Evolutionary conservation across 2,888 invertebrate genomes (phyloP).

Genomic region (Frankliniella intonsa): DNA sequence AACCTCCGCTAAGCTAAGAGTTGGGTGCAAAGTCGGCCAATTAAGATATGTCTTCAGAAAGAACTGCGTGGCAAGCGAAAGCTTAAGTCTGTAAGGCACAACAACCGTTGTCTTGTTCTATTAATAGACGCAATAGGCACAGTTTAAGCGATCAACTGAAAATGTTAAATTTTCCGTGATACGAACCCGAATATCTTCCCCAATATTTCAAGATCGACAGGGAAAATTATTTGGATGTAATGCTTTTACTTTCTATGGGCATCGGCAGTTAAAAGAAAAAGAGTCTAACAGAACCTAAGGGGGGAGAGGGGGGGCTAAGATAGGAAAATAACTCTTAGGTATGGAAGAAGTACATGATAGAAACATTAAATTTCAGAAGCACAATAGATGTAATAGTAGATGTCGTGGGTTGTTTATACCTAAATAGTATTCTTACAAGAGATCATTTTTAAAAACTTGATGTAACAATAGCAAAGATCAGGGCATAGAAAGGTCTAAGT

Average conservation of each 20-base stretch:
- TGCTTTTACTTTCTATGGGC: neutral
- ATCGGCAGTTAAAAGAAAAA: neutral
- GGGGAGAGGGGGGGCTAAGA: conserved; percentile 5
- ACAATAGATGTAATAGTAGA: neutral
- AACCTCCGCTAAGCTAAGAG: neutral
- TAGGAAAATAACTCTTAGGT: conserved; percentile 23
- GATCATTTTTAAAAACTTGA: neutral
- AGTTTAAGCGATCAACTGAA: no score
- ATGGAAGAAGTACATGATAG: conserved; percentile 25
- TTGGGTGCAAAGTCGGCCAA: neutral
- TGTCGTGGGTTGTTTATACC: neutral
- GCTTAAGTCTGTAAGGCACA: neutral
- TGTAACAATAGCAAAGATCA: neutral
- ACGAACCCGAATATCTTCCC: conserved; percentile 22
- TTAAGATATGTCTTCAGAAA: neutral
- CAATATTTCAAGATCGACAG: conserved; percentile 23
- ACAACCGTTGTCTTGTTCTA: no score
- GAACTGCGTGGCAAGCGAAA: neutral
- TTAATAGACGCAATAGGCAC: no score
- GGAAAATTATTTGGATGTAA: neutral
- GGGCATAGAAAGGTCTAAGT: neutral
- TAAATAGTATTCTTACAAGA: neutral
- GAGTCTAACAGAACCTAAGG: neutral
- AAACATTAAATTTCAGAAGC: neutral
- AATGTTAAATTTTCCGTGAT: neutral